These are phyloP conservation scores for Macropodus opercularis DNA, from an alignment of 2,797 vertebrate genomes.

Conservation along the genomic window DNA sequence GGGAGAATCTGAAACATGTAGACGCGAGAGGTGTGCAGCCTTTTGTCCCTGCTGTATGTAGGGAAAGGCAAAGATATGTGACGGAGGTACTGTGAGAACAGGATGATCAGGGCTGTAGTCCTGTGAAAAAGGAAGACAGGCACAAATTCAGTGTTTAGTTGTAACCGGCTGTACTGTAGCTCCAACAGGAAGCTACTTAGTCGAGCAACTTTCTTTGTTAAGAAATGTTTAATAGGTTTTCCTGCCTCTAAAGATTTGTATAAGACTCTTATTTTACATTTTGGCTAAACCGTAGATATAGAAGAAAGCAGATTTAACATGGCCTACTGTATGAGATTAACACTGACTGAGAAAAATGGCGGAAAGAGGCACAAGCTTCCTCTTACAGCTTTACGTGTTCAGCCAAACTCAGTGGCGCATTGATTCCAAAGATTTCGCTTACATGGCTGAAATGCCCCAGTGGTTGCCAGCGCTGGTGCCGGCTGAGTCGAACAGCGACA, in stretches of 20 bases:
- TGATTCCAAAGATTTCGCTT: slow-evolving; percentile 63
- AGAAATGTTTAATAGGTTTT: slow-evolving; percentile 27
- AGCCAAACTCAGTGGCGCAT: no score
- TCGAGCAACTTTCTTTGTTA: slow-evolving; percentile 17
- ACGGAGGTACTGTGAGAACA: slow-evolving; percentile 97
- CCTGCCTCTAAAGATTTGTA: slow-evolving; percentile 2
- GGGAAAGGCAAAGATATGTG: slow-evolving; percentile 86
- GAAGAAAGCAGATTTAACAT: background rate
- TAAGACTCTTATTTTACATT: background rate
- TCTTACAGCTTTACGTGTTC: background rate
- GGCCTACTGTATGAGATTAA: background rate
- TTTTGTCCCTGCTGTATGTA: slow-evolving; percentile 81
- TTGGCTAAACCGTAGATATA: background rate
- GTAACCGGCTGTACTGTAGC: background rate
- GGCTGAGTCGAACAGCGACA: slow-evolving; percentile 91
- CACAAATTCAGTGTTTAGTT: background rate
- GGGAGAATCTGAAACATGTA: slow-evolving; percentile 95
- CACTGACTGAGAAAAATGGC: background rate
- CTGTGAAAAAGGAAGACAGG: slow-evolving; percentile 69
- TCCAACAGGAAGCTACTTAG: background rate
- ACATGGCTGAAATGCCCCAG: slow-evolving; percentile 93
- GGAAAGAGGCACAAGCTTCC: background rate
- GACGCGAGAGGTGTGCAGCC: slow-evolving; percentile 80
- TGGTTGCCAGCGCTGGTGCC: slow-evolving; percentile 89
- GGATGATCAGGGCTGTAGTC: slow-evolving; percentile 89